Evolutionary conservation across 64 coral and sea anemone species (phyloP).

Genomic region (Acropora tenuis): DNA sequence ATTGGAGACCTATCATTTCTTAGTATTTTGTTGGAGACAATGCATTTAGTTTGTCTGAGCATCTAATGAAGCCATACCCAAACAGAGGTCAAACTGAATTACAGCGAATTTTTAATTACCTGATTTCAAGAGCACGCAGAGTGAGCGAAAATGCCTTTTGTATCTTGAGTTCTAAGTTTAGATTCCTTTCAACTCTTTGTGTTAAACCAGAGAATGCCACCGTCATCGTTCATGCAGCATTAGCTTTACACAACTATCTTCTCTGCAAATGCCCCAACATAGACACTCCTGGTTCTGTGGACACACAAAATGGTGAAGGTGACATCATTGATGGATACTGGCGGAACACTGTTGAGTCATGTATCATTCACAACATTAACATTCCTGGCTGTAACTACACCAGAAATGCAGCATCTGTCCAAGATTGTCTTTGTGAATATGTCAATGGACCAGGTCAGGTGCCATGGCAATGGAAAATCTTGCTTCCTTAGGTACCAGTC

Average conservation of each 20-base stretch:
- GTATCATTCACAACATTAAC: not conserved
- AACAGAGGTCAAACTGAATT: not conserved
- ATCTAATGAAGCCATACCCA: constrained; percentile 18
- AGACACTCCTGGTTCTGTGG: too few species aligned
- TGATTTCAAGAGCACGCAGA: constrained; percentile 1
- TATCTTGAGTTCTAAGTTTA: constrained; percentile 36
- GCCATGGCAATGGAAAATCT: constrained; percentile 70
- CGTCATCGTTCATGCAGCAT: constrained; percentile 43
- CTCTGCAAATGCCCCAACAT: not conserved
- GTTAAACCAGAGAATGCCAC: constrained; percentile 29
- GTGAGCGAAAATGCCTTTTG: not conserved
- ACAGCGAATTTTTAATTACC: not conserved
- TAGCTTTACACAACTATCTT: constrained; percentile 60
- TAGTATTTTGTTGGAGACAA: constrained; percentile 33
- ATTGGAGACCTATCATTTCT: not conserved
- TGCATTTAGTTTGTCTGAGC: not conserved
- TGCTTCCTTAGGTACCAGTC: not conserved
- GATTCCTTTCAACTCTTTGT: too few species aligned
- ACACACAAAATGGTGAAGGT: too few species aligned
- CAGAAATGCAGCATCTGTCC: not conserved
- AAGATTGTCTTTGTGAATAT: constrained; percentile 15
- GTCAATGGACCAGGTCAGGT: constrained; percentile 78
- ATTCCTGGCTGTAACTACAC: not conserved
- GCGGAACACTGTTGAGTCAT: too few species aligned
- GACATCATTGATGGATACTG: too few species aligned